Conservation (phyloP, 1,140 invertebrate species). For the Drosophila littoralis region DNA sequence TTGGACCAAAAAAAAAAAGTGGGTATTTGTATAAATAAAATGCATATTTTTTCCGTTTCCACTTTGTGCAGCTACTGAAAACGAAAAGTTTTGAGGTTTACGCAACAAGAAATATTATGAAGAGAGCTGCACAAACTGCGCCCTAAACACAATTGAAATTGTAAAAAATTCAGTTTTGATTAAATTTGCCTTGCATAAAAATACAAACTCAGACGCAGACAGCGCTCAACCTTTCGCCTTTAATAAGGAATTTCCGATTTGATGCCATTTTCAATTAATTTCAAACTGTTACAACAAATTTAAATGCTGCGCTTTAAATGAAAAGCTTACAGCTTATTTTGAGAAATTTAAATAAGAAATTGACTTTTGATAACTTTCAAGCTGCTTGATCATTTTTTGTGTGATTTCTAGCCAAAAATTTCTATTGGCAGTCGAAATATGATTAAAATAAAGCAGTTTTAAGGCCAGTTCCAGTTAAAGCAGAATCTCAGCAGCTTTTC, state of each 20-base stretch:
- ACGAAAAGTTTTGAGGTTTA: slow-evolving; percentile 10
- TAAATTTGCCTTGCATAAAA: slow-evolving; percentile 5
- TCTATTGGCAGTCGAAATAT: too few relatives aligned
- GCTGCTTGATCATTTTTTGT: too few relatives aligned
- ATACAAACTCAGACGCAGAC: neutral
- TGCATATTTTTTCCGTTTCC: neutral
- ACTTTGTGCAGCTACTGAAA: slow-evolving; percentile 19
- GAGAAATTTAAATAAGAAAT: too few relatives aligned
- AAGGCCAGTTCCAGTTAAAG: too few relatives aligned
- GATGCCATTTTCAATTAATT: neutral
- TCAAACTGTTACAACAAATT: neutral
- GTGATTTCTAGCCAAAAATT: too few relatives aligned
- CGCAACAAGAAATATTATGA: slow-evolving; percentile 5
- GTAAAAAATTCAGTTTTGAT: slow-evolving; percentile 17
- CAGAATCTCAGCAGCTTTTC: too few relatives aligned
- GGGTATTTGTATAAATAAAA: slow-evolving; percentile 20
- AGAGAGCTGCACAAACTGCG: neutral
- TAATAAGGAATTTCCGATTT: neutral
- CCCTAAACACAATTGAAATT: slow-evolving; percentile 19
- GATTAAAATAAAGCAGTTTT: too few relatives aligned
- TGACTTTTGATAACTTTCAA: too few relatives aligned
- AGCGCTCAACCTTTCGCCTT: neutral
- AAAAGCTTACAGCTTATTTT: too few relatives aligned
- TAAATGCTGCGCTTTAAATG: too few relatives aligned
- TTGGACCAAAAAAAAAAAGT: slow-evolving; percentile 1